Base-by-base conservation (phyloP, 2,797 vertebrate genomes). In the Sciurus carolinensis region DNA sequence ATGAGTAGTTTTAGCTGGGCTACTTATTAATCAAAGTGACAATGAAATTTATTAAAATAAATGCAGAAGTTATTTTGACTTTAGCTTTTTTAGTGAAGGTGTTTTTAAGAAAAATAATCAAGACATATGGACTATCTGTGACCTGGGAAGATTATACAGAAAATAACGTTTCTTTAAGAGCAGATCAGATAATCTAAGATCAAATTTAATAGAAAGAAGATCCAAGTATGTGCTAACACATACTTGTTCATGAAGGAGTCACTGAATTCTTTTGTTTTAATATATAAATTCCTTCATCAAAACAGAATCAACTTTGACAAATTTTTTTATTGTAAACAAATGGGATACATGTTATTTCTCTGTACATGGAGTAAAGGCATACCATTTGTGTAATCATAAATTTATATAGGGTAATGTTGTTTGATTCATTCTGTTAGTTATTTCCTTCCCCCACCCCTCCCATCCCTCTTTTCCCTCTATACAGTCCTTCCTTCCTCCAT, bases 11-110 rank as follows among this genome's bases (percentile, higher is more conserved):
- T 94, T 72, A 91, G 30, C 18, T 66, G 42, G 8, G 33, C 20
- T 79, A 73, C 39, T 72, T 79, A 82, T 54, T 94, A 93, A 96
- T 90, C 66, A 86, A 77, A 86, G 11, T 73, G 71, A 83, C 80
- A 81, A 28, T 79, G n/a, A n/a, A 73, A 54, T 87, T 67, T 47
- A 79, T 75, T 90, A 82, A 88, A 75, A 84, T 91, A 79, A 90
- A 67, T 62, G n/a, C 77, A 94, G 54, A 80, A 77, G 33, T 71
- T 76, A 72, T 72, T 36, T 64, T n/a, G 57, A 86, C n/a, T 39
- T 39, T 87, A 62, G 54, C 42, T 94, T 18, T 81, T 73, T 89
- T 24, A 33, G 33, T 76, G 75, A 89, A 9, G 15, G 26, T 66
- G 94, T 57, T 2, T 57, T 96, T 69, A 14, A 77, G 42, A 50